Evolutionary conservation across 2,113 vertebrate species (phyloP).

Genomic region (Prunella fulvescens): DNA sequence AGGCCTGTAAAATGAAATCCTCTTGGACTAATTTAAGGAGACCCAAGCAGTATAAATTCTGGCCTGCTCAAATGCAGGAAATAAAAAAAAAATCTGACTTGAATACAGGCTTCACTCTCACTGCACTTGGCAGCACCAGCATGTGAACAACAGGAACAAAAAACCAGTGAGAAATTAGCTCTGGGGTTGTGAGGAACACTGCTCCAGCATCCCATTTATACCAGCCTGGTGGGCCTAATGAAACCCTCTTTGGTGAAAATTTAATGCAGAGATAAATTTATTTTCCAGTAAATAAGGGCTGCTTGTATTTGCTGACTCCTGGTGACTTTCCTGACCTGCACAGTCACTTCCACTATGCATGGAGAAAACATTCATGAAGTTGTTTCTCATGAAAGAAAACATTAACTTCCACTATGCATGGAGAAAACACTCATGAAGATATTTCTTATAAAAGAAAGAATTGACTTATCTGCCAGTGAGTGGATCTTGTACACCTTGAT

Average conservation of each 20-base stretch:
- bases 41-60: slow-evolving; percentile 74
- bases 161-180: slow-evolving; percentile 26
- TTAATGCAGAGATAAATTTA: slow-evolving; percentile 55
- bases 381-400: slow-evolving; percentile 20
- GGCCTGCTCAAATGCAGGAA: slow-evolving; percentile 69
- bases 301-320: slow-evolving; percentile 5
- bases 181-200: neutral
- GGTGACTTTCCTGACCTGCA: neutral
- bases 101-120: slow-evolving; percentile 27
- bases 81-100: slow-evolving; percentile 64
- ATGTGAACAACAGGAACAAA: neutral
- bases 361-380: neutral
- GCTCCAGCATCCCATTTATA: neutral
- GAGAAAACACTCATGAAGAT: neutral
- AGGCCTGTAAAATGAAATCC: slow-evolving; percentile 80
- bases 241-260: slow-evolving; percentile 49
- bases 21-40: slow-evolving; percentile 78
- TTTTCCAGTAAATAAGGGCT: slow-evolving; percentile 36
- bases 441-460: slow-evolving; percentile 15
- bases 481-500: neutral
- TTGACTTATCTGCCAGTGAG: neutral
- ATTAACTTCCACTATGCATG: neutral
- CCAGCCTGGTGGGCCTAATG: slow-evolving; percentile 31
- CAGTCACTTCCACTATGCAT: neutral
- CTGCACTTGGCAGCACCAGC: neutral